A percentile compares a stretch with the other conserved stretches of the same genome.
Evolutionary conservation across 2,888 invertebrate genomes (phyloP).

Genomic region (Ommatoiulus sabulosus): DNA sequence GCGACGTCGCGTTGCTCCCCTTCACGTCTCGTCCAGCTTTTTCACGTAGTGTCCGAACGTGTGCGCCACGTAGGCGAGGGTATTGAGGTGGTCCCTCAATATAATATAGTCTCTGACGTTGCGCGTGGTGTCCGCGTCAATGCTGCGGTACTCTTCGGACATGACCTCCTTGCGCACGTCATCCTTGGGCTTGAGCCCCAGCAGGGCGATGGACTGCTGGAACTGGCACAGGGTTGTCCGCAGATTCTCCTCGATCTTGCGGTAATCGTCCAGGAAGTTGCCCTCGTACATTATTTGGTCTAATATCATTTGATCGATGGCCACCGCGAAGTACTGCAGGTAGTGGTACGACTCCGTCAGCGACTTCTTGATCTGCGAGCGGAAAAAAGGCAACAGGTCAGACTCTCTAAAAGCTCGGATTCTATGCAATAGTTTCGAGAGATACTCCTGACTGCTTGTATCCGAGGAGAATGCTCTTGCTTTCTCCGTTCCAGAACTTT

Average conservation of each 20-base stretch:
- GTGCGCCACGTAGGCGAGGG: constrained; percentile 73
- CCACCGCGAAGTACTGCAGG: constrained; percentile 79
- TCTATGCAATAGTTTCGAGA: too few species aligned
- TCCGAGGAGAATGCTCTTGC: too few species aligned
- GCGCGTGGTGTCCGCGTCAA: constrained; percentile 68
- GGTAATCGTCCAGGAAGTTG: constrained; percentile 71
- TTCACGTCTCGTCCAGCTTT: constrained; percentile 7
- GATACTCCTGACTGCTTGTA: too few species aligned
- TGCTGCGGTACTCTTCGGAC: constrained; percentile 66
- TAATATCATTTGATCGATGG: constrained; percentile 75
- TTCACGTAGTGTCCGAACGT: constrained; percentile 64
- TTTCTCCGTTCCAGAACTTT: too few species aligned
- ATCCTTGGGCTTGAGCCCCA: constrained; percentile 70
- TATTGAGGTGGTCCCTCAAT: constrained; percentile 75
- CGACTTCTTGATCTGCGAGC: constrained; percentile 60
- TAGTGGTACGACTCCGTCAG: constrained; percentile 75
- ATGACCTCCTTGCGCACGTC: constrained; percentile 67
- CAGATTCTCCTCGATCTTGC: constrained; percentile 73
- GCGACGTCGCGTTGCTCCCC: not conserved
- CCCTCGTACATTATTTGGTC: constrained; percentile 72
- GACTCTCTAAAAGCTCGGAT: not conserved
- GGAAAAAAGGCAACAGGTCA: not conserved
- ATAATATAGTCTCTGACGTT: constrained; percentile 75
- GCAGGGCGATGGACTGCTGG: constrained; percentile 73
- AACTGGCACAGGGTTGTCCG: constrained; percentile 77